Evolutionary conservation across 2,113 vertebrate species (phyloP), one percentile per base, ranked within the genome.

Genomic region (Reinhardtius hippoglossoides): DNA sequence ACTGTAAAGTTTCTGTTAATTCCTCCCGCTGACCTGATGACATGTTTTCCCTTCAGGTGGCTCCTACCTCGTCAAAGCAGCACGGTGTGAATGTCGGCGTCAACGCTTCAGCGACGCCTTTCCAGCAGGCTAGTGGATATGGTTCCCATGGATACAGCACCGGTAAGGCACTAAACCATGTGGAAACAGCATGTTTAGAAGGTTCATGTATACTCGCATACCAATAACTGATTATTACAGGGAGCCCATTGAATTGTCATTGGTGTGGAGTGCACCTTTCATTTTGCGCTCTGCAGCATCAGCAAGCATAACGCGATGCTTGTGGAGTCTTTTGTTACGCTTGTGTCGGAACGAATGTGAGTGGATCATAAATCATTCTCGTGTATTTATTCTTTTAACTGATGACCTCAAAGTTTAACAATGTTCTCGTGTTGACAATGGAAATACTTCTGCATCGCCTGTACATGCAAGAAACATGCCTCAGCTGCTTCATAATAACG

Each of bases 61-160:
- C 97, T 93, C 96, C 97, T 95, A 97, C 97, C 94, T 98, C 98
- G 92, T 97, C 97, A 79, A 99, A 99, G 91, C 98, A 99, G 94
- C 98, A 99, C 20, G 96, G 96, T 86, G 96, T 99, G 94, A 99
- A 97, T 92, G 97, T 99, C 62, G 96, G 97, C n/a, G 97, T 99
- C 87, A 98, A 97, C 9, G 96, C 98, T 48, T 96, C 98, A 9
- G 97, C 96, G 63, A 94, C 96, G 26, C 95, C 97, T 60, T 99
- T 99, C 85, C 98, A 98, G 81, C 98, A 99, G 94, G 96, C 97
- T 64, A 96, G 97, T 18, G 97, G 97, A 86, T 99, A 99, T 7
- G 96, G 97, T 89, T 97, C 97, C 83, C 98, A 98, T 12, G 97
- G 96, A 87, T 99, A 99, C 93, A 96, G 92, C 95, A 97, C 98